Evolutionary conservation across 2,888 invertebrate species (phyloP), one percentile per base, ranked within the genome.

Genomic region (Cephonodes hylas): DNA sequence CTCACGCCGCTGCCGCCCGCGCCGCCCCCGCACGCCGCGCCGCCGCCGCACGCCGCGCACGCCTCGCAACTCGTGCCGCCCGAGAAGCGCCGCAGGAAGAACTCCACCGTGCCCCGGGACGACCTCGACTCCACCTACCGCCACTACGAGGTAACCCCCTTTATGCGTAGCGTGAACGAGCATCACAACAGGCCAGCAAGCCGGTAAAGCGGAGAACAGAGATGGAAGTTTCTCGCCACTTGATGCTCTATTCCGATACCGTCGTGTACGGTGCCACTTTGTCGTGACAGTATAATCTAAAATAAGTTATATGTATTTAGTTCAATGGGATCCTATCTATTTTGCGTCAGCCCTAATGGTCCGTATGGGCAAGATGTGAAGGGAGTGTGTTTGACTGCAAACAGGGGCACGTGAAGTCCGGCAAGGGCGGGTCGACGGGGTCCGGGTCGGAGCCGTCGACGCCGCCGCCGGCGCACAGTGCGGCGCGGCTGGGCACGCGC

Each of bases 381-480:
- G 8, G 10, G n/a, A 38, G 10, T 1, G 3, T 10, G 38, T 46
- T 45, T 64, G 58, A 45, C 18, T 2, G n/a, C 42, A 57, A 48
- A 34, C 78, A 90, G 90, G 79, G 83, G 15, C 86, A 85, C 75
- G 76, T 86, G 67, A 91, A 92, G 69, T 73, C 74, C 10, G 83
- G 74, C 63, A 90, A 91, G 76, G 76, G 82, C 56, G 88, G 90
- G 1, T 89, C 90, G 58, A 88, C 87, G 73, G 91, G 90, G 18
- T 90, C 89, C 2, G 89, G 94, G 67, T 90, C 90, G 72, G 91
- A 90, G 85, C 89, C 88, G 74, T 89, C 89, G 68, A 91, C 90
- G 70, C 93, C 91, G 72, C 93, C 91, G 77, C 91, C 91, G 53
- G 91, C 93, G 79, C 92, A 91, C 82, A 72, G 85, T 69, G 75